Percentiles rank a stretch among this genome's conserved stretches.
Evolutionary conservation across 2,888 invertebrate species (phyloP).

Genomic region (Torymus auratus): DNA sequence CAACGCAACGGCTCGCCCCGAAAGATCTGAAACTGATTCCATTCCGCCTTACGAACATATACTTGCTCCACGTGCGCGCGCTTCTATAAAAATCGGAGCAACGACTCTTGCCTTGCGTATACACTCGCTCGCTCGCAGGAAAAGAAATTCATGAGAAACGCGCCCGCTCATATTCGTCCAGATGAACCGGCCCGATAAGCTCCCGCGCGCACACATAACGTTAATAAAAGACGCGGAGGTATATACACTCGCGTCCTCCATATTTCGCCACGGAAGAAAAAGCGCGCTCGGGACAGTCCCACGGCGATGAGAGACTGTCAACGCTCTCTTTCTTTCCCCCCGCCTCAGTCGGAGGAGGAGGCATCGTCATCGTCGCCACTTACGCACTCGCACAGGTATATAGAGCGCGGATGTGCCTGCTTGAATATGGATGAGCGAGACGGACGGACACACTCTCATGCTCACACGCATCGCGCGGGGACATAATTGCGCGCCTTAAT

Average conservation of each 20-base stretch:
- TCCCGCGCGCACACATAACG: slow-evolving; percentile 16
- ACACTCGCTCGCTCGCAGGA: background rate
- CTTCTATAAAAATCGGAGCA: slow-evolving; percentile 21
- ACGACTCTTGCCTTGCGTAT: slow-evolving; percentile 2
- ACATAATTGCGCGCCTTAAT: slow-evolving; percentile 77
- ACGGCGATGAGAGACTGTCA: slow-evolving; percentile 65
- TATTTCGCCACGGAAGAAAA: slow-evolving; percentile 39
- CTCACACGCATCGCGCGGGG: slow-evolving; percentile 70
- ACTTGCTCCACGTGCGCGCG: too few relatives aligned
- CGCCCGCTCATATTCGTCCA: slow-evolving; percentile 22
- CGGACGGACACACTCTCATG: slow-evolving; percentile 73
- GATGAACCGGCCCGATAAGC: slow-evolving; percentile 52
- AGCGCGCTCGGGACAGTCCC: slow-evolving; percentile 46
- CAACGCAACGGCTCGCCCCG: slow-evolving; percentile 17
- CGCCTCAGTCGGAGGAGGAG: slow-evolving; percentile 17
- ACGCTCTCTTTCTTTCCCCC: slow-evolving; percentile 57
- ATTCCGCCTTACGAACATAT: too few relatives aligned
- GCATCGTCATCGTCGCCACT: background rate
- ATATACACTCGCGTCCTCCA: slow-evolving; percentile 28
- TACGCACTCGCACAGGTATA: slow-evolving; percentile 33
- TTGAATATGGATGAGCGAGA: slow-evolving; percentile 74
- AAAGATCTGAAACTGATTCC: background rate
- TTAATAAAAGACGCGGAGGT: slow-evolving; percentile 40
- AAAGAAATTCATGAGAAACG: slow-evolving; percentile 52
- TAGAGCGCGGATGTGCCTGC: slow-evolving; percentile 69